Percentiles rank a stretch among this genome's conserved stretches.
Evolutionary conservation across 37 sponge, comb jelly and placozoan genomes (phyloP).

Genomic region (Halisarca cf. caerulea): DNA sequence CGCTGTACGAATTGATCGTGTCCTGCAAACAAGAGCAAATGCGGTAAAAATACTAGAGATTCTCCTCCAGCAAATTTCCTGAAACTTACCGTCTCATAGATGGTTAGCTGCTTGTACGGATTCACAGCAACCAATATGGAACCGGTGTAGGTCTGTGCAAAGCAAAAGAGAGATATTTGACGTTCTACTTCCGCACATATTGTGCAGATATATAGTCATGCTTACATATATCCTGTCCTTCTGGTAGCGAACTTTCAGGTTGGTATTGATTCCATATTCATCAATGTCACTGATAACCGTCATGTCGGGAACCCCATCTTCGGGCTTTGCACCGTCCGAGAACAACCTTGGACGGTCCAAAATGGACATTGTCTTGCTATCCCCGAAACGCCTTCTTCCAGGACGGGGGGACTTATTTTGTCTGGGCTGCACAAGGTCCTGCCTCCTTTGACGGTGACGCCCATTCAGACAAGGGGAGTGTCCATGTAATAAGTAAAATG

Average conservation of each 20-base stretch:
- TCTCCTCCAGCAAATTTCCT: neutral
- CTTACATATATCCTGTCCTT: slow-evolving; percentile 85
- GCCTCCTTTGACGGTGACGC: neutral
- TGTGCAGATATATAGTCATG: neutral
- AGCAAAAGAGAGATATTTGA: neutral
- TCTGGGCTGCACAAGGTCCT: neutral
- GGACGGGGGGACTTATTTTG: too few relatives aligned
- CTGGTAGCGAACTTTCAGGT: slow-evolving; percentile 81
- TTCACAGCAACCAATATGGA: slow-evolving; percentile 93
- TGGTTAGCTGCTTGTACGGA: slow-evolving; percentile 80
- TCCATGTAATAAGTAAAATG: neutral
- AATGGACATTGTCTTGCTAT: slow-evolving; percentile 27
- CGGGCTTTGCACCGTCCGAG: slow-evolving; percentile 87
- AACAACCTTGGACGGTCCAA: slow-evolving; percentile 83
- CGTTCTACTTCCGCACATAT: neutral
- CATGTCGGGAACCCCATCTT: slow-evolving; percentile 95
- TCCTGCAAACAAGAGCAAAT: too few relatives aligned
- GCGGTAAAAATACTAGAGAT: too few relatives aligned
- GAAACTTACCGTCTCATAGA: slow-evolving; percentile 76
- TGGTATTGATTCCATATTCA: slow-evolving; percentile 87
- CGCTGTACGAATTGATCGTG: slow-evolving; percentile 67
- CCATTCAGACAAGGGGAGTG: slow-evolving; percentile 11
- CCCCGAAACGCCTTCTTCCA: too few relatives aligned
- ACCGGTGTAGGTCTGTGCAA: slow-evolving; percentile 90
- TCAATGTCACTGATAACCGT: slow-evolving; percentile 93